Evolutionary conservation across 1,140 invertebrate genomes (phyloP).

Genomic region (Bombus superbus): DNA sequence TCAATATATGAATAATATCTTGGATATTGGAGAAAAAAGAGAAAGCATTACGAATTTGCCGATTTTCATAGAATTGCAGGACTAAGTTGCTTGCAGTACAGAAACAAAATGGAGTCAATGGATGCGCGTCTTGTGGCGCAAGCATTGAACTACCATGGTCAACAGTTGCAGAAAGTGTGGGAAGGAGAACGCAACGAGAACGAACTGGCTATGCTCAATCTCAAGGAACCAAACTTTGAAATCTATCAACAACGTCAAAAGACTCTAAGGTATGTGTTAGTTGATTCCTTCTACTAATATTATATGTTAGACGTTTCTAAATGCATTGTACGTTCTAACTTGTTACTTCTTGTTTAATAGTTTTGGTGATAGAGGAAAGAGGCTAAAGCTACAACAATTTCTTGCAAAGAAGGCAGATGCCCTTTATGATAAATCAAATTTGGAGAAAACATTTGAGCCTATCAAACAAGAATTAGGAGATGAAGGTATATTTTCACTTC

Average conservation of each 20-base stretch:
- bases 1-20: conserved; percentile 30
- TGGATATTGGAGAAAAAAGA: conserved; percentile 1
- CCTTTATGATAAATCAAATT: conserved; percentile 85
- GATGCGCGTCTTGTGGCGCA: conserved; percentile 88
- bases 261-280: conserved; percentile 80
- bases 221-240: conserved; percentile 87
- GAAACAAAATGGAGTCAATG: conserved; percentile 81
- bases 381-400: conserved; percentile 92
- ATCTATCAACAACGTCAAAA: conserved; percentile 91
- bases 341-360: conserved; percentile 74
- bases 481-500: conserved; percentile 75
- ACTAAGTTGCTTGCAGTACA: conserved; percentile 70
- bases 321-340: not conserved
- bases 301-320: not conserved
- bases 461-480: conserved; percentile 78
- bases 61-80: conserved; percentile 78
- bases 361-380: conserved; percentile 91
- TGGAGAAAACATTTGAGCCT: conserved; percentile 81
- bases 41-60: conserved; percentile 61
- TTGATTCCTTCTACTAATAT: not conserved
- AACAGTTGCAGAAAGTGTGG: conserved; percentile 93
- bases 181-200: conserved; percentile 90
- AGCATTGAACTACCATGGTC: conserved; percentile 92
- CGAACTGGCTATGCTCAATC: conserved; percentile 86
- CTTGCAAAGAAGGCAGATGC: conserved; percentile 89